Conservation (phyloP, 2,797 vertebrate genomes). For the Adrianichthys oophorus region DNA sequence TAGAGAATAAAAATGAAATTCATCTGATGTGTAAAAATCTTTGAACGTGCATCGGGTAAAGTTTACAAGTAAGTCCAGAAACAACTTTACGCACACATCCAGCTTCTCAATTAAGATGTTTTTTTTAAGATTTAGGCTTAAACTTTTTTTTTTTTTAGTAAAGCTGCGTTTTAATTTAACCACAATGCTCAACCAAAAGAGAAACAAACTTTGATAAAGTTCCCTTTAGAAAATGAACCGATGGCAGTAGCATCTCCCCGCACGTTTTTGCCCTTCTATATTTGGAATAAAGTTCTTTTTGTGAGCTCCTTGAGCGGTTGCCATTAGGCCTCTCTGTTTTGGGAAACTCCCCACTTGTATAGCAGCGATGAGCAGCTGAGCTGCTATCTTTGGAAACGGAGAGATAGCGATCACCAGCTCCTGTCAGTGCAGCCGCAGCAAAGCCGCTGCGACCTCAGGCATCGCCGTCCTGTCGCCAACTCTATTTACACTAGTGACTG, state of each 20-base stretch:
- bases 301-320: conserved; percentile 47
- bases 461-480: conserved; percentile 82
- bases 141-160: too few species aligned
- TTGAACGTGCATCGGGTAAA: too few species aligned
- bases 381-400: conserved; percentile 69
- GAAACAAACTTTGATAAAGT: too few species aligned
- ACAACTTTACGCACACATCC: too few species aligned
- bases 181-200: too few species aligned
- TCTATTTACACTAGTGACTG: conserved; percentile 81
- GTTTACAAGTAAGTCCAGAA: too few species aligned
- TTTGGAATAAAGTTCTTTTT: conserved; percentile 38
- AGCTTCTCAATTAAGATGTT: too few species aligned
- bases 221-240: too few species aligned
- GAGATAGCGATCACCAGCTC: conserved; percentile 78
- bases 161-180: too few species aligned
- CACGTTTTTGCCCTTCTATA: conserved; percentile 33
- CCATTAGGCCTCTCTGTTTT: conserved; percentile 66
- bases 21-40: too few species aligned
- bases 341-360: conserved; percentile 57
- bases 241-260: background rate
- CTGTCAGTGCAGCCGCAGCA: conserved; percentile 57
- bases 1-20: too few species aligned
- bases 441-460: conserved; percentile 73
- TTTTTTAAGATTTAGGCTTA: too few species aligned
- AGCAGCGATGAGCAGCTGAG: conserved; percentile 54